Evolutionary conservation across 2,888 invertebrate genomes (phyloP), one percentile per base, ranked within the genome.

Genomic region (Andrena trimmerana): DNA sequence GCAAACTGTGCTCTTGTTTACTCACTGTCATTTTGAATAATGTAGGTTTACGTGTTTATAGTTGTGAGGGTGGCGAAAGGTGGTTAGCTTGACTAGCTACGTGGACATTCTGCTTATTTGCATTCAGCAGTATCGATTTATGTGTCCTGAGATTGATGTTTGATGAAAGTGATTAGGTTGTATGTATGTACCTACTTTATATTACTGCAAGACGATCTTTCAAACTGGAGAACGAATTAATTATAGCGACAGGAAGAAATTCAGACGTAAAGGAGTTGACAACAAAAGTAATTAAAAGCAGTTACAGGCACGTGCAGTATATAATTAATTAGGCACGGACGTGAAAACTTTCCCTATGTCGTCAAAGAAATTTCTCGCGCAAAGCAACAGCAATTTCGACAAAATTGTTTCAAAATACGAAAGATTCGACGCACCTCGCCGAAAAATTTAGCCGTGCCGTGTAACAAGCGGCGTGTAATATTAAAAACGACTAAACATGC

Each of bases 361-460:
- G 4, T 29, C 60, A 60, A 60, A 60, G 31, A n/a, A 60, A 70
- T 70, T 60, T 60, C 42, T 60, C 60, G 60, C 29, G 29, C 50
- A 13, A 24, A 16, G 70, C 10, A 57, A 29, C 13, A 48, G 20
- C 27, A 70, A 59, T 70, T 60, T n/a, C 27, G 57, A 1, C n/a
- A 16, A 7, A 20, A 29, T 31, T 48, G 36, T 48, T 70, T 48
- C 59, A n/a, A 31, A 70, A 50, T 48, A 31, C 29, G 16, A 8
- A 6, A 7, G 33, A 33, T 24, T 50, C 60, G 16, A 59, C 7
- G 27, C 60, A 31, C 16, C 48, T 6, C 50, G 16, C 2, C 42
- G 27, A n/a, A 50, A 60, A 48, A 42, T 70, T 42, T 48, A 16
- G 50, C 31, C 4, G 10, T n/a, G 36, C 31, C 29, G 48, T 4